Conservation (phyloP, 2,888 invertebrate species). For the Drosophila testacea region DNA sequence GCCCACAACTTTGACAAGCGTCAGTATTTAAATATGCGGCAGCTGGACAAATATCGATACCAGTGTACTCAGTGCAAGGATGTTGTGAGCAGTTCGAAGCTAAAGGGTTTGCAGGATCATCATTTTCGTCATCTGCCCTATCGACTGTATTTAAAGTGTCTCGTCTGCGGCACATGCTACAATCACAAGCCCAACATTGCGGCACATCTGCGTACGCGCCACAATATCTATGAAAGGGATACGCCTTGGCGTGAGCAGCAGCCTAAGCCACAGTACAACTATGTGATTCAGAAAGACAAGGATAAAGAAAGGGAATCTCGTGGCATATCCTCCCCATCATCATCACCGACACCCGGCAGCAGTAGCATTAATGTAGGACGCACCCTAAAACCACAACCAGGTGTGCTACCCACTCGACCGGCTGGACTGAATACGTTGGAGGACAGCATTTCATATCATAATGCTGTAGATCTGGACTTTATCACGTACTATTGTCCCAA, state of each 20-base stretch:
- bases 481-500: slow-evolving; percentile 81
- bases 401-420: slow-evolving; percentile 59
- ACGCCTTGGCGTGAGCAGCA: slow-evolving; percentile 44
- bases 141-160: slow-evolving; percentile 78
- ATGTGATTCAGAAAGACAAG: slow-evolving; percentile 21
- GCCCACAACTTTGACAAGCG: slow-evolving; percentile 82
- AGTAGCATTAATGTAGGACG: slow-evolving; percentile 41
- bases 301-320: slow-evolving; percentile 23
- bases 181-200: slow-evolving; percentile 83
- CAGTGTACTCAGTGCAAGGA: slow-evolving; percentile 80
- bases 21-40: slow-evolving; percentile 75
- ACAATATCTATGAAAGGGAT: slow-evolving; percentile 74
- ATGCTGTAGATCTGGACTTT: slow-evolving; percentile 82
- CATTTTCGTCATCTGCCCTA: slow-evolving; percentile 81
- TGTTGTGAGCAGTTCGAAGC: slow-evolving; percentile 76
- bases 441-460: slow-evolving; percentile 81
- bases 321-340: slow-evolving; percentile 22
- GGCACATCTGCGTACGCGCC: slow-evolving; percentile 76
- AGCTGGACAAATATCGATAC: slow-evolving; percentile 80
- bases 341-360: slow-evolving; percentile 33
- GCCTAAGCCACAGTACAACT: slow-evolving; percentile 41
- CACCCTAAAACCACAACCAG: slow-evolving; percentile 50
- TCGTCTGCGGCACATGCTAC: slow-evolving; percentile 81
- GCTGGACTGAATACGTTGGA: slow-evolving; percentile 79
- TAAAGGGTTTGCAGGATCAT: slow-evolving; percentile 82